phyloP scores from a whole-genome alignment of 2,797 vertebrate genomes.

The Pitangus sulphuratus region DNA sequence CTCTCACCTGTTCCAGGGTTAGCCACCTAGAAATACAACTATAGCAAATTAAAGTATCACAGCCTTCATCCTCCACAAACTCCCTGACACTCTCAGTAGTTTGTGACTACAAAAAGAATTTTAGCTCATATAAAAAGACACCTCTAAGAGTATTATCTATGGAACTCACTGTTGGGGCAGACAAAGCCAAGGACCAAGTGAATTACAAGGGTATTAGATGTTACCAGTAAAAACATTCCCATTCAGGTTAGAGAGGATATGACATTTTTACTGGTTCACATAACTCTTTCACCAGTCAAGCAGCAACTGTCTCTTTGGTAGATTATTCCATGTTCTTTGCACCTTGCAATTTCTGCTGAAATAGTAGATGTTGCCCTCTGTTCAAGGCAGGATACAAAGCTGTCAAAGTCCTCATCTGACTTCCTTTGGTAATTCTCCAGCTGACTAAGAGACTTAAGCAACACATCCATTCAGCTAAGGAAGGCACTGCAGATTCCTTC shows the following conservation, averaged over 20 bases:
- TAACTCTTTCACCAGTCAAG: background rate
- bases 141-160: background rate
- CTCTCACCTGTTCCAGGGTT: background rate
- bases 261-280: background rate
- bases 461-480: slow-evolving; percentile 21
- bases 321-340: slow-evolving; percentile 15
- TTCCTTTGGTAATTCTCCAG: slow-evolving; percentile 38
- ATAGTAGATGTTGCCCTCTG: background rate
- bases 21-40: background rate
- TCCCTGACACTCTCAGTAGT: background rate
- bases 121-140: background rate
- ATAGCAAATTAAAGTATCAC: background rate
- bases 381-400: slow-evolving; percentile 24
- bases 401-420: slow-evolving; percentile 34
- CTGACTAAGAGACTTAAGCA: slow-evolving; percentile 40
- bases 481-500: background rate
- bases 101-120: background rate
- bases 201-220: background rate
- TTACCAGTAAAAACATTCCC: background rate
- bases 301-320: background rate
- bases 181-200: background rate
- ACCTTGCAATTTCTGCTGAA: slow-evolving; percentile 46
- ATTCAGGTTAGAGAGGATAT: background rate
- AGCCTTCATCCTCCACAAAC: background rate
- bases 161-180: background rate